Evolutionary conservation across 2,113 vertebrate genomes (phyloP).

Genomic region (Rhadina sibilatrix): DNA sequence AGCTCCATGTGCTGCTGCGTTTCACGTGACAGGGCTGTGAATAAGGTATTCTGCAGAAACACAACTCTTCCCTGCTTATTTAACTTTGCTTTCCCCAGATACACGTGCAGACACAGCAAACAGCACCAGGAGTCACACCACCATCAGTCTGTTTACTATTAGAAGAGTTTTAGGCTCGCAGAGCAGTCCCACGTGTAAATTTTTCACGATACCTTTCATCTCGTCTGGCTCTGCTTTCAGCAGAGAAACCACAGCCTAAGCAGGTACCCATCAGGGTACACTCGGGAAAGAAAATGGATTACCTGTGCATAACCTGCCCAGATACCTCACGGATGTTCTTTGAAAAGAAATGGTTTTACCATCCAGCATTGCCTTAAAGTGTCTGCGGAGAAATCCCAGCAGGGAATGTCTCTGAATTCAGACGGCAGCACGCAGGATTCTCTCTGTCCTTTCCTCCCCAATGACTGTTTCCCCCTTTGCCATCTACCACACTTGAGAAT

Average conservation of each 20-base stretch:
- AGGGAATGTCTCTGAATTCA: not conserved
- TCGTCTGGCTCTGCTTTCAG: constrained; percentile 40
- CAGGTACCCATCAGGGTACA: not conserved
- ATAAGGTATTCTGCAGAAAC: constrained; percentile 31
- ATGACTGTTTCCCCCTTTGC: not conserved
- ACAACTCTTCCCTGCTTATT: constrained; percentile 14
- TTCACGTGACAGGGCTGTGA: not conserved
- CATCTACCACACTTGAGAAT: not conserved
- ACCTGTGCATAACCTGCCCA: not conserved
- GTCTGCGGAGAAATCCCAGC: not conserved
- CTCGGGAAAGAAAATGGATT: constrained; percentile 9
- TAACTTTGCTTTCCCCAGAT: constrained; percentile 51
- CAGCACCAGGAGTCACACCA: constrained; percentile 27
- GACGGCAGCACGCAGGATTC: accelerated
- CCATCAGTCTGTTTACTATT: constrained; percentile 44
- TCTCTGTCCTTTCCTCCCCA: not conserved
- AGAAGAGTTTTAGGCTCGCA: not conserved
- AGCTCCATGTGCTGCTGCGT: not conserved
- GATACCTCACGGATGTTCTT: not conserved
- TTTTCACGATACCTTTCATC: constrained; percentile 62
- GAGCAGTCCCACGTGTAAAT: constrained; percentile 49
- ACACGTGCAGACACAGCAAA: constrained; percentile 4
- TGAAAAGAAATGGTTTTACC: not conserved
- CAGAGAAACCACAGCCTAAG: constrained; percentile 7
- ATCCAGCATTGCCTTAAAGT: not conserved